Percentiles rank a stretch among this genome's conserved stretches.
Conservation (phyloP, 2,888 invertebrate species). For the Lutraria lutraria region DNA sequence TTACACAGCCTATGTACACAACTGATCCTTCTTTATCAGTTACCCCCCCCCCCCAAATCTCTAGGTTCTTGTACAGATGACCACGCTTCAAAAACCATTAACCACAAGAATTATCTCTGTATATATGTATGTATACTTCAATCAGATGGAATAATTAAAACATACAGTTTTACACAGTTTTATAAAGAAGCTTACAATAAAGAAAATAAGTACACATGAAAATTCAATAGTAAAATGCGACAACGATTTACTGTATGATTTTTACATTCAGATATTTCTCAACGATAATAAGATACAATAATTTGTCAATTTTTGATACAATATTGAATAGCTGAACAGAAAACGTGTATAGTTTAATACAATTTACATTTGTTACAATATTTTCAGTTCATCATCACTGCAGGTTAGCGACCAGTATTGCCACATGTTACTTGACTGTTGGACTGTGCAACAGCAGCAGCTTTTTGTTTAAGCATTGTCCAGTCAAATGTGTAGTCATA, state of each 20-base stretch:
- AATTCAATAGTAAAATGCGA: neutral
- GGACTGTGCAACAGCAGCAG: constrained; percentile 87
- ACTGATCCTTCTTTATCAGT: neutral
- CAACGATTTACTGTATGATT: neutral
- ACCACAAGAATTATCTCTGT: neutral
- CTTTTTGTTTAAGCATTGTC: constrained; percentile 99
- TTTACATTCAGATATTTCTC: neutral
- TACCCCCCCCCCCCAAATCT: no score
- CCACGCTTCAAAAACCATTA: no score
- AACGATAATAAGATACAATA: constrained; percentile 12
- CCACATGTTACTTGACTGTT: constrained; percentile 76
- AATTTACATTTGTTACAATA: constrained; percentile 17
- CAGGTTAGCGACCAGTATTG: constrained; percentile 71
- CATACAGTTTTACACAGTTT: neutral
- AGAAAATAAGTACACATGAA: neutral
- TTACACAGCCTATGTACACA: constrained; percentile 12
- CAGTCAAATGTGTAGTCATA: constrained; percentile 99
- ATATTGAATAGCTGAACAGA: neutral
- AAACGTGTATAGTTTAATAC: neutral
- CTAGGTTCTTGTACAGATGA: no score
- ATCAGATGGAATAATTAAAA: neutral
- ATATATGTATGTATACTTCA: neutral
- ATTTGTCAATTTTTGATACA: constrained; percentile 36
- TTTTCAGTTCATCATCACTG: constrained; percentile 20
- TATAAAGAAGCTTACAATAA: neutral